Evolutionary conservation across 2,888 invertebrate genomes (phyloP).

Genomic region (Physocephala rufipes): DNA sequence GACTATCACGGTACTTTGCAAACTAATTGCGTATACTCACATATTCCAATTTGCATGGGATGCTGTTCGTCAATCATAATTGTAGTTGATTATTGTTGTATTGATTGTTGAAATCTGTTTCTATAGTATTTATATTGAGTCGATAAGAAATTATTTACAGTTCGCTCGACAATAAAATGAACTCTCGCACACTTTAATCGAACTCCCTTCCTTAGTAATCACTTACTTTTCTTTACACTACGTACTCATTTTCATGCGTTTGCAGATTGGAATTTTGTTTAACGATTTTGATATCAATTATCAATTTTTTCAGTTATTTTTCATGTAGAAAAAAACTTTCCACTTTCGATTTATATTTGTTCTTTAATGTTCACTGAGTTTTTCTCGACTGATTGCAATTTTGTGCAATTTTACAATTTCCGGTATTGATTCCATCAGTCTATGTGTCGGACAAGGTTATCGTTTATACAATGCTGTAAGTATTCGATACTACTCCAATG

Average conservation of each 20-base stretch:
- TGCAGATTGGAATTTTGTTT: not conserved
- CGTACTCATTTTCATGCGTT: not conserved
- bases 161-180: too few relatives aligned
- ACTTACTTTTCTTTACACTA: not conserved
- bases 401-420: slow-evolving; percentile 26
- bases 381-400: slow-evolving; percentile 2
- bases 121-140: too few relatives aligned
- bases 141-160: too few relatives aligned
- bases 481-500: slow-evolving; percentile 64
- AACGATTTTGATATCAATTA: too few relatives aligned
- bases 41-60: slow-evolving; percentile 63
- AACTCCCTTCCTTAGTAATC: too few relatives aligned
- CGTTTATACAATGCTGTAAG: slow-evolving; percentile 36
- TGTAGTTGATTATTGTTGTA: too few relatives aligned
- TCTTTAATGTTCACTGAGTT: not conserved
- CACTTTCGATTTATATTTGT: not conserved
- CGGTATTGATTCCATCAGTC: slow-evolving; percentile 23
- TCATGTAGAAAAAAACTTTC: not conserved
- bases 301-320: not conserved
- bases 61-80: slow-evolving; percentile 64
- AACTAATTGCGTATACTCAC: slow-evolving; percentile 64
- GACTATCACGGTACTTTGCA: too few relatives aligned
- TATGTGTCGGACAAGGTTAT: slow-evolving; percentile 17
- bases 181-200: too few relatives aligned
- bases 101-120: too few relatives aligned